These are phyloP conservation scores for Eonycteris spelaea DNA, from an alignment of 2,113 vertebrate species.

Conservation along the genomic window DNA sequence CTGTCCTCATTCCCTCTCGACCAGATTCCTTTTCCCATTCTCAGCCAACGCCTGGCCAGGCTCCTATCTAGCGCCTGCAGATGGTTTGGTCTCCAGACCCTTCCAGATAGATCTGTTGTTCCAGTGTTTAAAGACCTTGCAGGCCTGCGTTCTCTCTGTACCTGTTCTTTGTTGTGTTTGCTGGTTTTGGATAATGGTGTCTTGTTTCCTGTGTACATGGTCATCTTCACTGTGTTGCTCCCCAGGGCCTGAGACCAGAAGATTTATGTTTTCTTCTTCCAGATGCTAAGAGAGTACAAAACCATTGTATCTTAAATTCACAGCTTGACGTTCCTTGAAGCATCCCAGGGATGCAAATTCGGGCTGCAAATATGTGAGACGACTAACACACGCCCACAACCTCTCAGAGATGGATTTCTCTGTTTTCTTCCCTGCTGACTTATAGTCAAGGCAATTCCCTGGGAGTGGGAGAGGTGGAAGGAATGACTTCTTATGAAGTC, in stretches of 20 bases:
- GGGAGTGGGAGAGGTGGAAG: not conserved
- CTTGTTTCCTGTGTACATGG: not conserved
- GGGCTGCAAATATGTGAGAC: not conserved
- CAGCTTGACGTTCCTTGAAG: not conserved
- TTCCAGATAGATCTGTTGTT: not conserved
- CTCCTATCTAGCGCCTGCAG: not conserved
- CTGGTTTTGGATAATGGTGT: not conserved
- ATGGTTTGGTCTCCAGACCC: too few relatives aligned
- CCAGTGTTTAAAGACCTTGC: not conserved
- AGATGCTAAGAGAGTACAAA: not conserved
- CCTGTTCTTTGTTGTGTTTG: not conserved
- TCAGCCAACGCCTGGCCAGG: not conserved
- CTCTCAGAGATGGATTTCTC: not conserved
- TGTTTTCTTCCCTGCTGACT: not conserved
- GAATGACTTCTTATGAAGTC: not conserved
- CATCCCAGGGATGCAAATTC: not conserved
- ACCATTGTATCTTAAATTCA: not conserved
- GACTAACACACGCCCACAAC: not conserved
- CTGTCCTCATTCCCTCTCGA: slow-evolving; percentile 8
- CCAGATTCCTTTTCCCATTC: not conserved
- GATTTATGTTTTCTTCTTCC: not conserved
- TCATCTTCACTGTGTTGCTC: not conserved
- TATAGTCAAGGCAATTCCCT: not conserved
- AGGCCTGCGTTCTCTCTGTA: not conserved
- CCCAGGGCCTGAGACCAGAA: not conserved